A percentile compares a stretch with the other conserved stretches of the same genome.
These are phyloP conservation scores for Zaprionus ornatus DNA, from an alignment of 1,140 invertebrate species.

Conservation along the genomic window DNA sequence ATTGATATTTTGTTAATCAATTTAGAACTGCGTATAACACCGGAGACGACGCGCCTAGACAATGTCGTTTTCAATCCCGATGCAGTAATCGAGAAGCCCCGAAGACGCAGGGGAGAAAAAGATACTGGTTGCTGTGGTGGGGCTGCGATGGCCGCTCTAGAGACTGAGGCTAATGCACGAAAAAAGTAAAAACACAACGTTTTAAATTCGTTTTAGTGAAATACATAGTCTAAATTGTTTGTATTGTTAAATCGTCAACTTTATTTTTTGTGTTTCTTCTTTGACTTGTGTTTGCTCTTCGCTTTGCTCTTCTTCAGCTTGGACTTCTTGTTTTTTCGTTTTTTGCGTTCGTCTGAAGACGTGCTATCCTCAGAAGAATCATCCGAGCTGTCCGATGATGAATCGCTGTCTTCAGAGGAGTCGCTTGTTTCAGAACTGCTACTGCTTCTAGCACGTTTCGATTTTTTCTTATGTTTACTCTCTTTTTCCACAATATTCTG, in stretches of 20 bases:
- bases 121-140: conserved; percentile 63
- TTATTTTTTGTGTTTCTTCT: conserved; percentile 67
- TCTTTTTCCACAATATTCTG: conserved; percentile 26
- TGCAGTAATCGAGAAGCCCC: conserved; percentile 60
- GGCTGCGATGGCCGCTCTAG: conserved; percentile 51
- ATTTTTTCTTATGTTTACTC: conserved; percentile 43
- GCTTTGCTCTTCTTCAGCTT: conserved; percentile 47
- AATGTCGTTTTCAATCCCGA: conserved; percentile 76
- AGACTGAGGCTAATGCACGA: conserved; percentile 38
- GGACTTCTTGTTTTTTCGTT: conserved; percentile 54
- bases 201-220: conserved; percentile 19
- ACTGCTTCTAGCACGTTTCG: conserved; percentile 45
- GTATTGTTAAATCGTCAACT: not conserved
- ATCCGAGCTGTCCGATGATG: conserved; percentile 44
- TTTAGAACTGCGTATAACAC: conserved; percentile 71
- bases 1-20: not conserved
- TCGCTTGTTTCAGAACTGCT: conserved; percentile 57
- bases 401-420: conserved; percentile 52
- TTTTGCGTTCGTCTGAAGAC: conserved; percentile 55
- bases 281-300: conserved; percentile 61
- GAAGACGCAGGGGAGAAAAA: conserved; percentile 36
- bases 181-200: conserved; percentile 51
- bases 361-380: conserved; percentile 41
- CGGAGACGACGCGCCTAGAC: conserved; percentile 72
- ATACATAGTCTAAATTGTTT: conserved; percentile 39